Percentiles rank a stretch among this genome's conserved stretches.
These are phyloP conservation scores for Saccostrea glomerata DNA, from an alignment of 1,140 invertebrate genomes.

Conservation along the genomic window DNA sequence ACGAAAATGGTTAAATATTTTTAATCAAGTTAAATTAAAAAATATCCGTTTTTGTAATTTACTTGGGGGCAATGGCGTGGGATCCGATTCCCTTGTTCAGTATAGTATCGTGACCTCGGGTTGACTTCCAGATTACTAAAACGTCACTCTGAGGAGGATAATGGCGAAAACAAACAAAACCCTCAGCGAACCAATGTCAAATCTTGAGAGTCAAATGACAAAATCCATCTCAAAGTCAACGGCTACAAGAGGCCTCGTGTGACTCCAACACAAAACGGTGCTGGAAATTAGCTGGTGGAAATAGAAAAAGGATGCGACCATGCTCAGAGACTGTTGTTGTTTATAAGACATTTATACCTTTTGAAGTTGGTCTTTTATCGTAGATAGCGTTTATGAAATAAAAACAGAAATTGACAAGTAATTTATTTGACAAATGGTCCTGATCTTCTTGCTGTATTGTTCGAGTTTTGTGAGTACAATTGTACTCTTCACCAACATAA, in stretches of 20 bases:
- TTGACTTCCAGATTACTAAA: neutral
- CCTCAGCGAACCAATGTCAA: neutral
- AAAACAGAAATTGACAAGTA: no score
- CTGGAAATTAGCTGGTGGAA: slow-evolving; percentile 1
- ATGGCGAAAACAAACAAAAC: neutral
- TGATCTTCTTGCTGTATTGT: no score
- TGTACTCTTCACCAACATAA: no score
- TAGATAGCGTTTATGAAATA: no score
- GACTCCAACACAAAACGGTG: neutral
- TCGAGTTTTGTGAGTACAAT: no score
- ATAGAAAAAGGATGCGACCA: neutral
- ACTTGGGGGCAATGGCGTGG: neutral
- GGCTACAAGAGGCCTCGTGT: slow-evolving; percentile 7
- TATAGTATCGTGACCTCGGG: neutral
- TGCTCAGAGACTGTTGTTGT: neutral
- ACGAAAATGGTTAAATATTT: neutral
- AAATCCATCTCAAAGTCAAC: neutral
- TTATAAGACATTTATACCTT: no score
- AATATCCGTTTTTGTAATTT: neutral
- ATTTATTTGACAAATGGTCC: no score
- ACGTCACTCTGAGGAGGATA: slow-evolving; percentile 5
- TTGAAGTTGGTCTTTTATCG: no score
- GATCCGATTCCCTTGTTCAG: neutral
- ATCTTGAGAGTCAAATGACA: neutral
- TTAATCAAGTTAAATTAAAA: neutral